These are phyloP conservation scores for Cyprinodon brontotheroides DNA, from an alignment of 2,113 vertebrate species.

Conservation along the genomic window DNA sequence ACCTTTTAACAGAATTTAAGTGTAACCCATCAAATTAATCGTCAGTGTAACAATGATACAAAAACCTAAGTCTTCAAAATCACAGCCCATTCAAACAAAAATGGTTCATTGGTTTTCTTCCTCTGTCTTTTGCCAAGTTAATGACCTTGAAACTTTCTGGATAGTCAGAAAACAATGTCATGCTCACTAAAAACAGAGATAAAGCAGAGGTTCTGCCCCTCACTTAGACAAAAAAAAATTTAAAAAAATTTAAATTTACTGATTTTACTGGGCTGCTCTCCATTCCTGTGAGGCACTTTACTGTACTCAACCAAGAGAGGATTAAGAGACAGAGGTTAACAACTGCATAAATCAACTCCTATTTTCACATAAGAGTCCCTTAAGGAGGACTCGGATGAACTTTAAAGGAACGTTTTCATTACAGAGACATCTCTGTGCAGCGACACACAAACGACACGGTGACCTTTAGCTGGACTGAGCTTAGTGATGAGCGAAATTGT, in stretches of 20 bases:
- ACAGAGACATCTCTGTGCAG: constrained; percentile 13
- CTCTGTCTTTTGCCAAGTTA: not conserved
- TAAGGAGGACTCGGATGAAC: constrained; percentile 7
- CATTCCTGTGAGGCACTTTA: not conserved
- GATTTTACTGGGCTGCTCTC: not conserved
- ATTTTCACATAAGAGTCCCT: constrained; percentile 22
- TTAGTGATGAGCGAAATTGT: constrained; percentile 44
- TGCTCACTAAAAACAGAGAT: constrained; percentile 19
- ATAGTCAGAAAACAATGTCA: not conserved
- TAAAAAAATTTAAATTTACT: not conserved
- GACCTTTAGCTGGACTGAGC: constrained; percentile 56
- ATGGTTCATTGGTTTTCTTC: constrained; percentile 2
- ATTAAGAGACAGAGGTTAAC: constrained; percentile 14
- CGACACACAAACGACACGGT: constrained; percentile 33
- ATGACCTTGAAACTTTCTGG: constrained; percentile 18
- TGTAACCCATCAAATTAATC: not conserved
- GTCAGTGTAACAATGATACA: not conserved
- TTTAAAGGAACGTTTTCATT: constrained; percentile 26
- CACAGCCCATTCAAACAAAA: not conserved
- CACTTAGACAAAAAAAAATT: constrained; percentile 10
- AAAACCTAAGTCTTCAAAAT: not conserved
- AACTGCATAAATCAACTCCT: constrained; percentile 4
- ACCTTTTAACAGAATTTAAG: not conserved
- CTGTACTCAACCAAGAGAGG: not conserved
- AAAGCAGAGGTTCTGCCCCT: constrained; percentile 23